Percentiles rank a stretch among this genome's conserved stretches.
Conservation (phyloP, 2,113 vertebrate genomes). For the Chloroceryle aenea region DNA sequence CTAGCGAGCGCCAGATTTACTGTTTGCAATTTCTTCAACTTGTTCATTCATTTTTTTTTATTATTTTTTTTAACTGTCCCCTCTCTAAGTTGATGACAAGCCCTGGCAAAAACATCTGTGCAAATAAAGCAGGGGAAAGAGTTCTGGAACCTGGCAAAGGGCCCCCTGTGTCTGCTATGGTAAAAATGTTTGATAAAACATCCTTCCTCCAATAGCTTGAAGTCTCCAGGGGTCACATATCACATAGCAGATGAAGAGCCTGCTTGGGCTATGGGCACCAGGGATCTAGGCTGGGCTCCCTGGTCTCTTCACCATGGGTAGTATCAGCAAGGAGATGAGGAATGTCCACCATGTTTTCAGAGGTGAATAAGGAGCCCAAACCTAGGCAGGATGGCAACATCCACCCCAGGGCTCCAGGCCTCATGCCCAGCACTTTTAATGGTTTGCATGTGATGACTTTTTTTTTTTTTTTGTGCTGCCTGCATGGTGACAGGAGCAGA, state of each 20-base stretch:
- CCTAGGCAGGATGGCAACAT: not conserved
- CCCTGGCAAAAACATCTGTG: slow-evolving; percentile 66
- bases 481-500: not conserved
- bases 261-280: not conserved
- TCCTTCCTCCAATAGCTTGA: not conserved
- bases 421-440: not conserved
- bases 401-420: not conserved
- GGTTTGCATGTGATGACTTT: rapidly evolving
- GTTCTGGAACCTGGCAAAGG: not conserved
- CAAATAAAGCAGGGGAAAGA: slow-evolving; percentile 60
- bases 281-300: rapidly evolving
- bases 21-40: slow-evolving; percentile 71
- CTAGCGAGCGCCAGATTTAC: slow-evolving; percentile 37
- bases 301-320: rapidly evolving
- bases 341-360: not conserved
- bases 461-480: not conserved
- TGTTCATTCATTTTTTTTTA: slow-evolving; percentile 42
- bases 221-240: not conserved
- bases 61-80: not conserved
- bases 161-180: not conserved
- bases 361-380: not conserved
- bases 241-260: not conserved
- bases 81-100: slow-evolving; percentile 53
- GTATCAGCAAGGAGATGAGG: not conserved
- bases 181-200: slow-evolving; percentile 27